Conservation (phyloP, 1,140 invertebrate species). For the Drosophila kepulauana region DNA sequence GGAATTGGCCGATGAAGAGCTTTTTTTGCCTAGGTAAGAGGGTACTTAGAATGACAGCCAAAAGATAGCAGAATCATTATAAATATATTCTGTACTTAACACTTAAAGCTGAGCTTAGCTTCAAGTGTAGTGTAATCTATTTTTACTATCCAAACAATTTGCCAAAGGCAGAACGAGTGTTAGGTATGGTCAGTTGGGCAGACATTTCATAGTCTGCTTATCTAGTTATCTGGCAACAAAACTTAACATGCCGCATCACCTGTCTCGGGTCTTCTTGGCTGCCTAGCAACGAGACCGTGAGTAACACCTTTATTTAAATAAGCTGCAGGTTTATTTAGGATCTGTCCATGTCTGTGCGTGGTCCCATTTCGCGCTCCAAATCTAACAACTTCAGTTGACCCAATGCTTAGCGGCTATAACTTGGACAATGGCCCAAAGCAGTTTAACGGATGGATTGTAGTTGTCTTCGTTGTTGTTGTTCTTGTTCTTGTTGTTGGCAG, state of each 20-base stretch:
- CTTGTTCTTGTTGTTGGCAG: not conserved
- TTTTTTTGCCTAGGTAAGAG: constrained; percentile 4
- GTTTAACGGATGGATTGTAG: constrained; percentile 68
- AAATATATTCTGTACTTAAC: not conserved
- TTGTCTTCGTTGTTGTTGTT: constrained; percentile 29
- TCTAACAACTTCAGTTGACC: constrained; percentile 67
- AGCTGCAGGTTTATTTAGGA: constrained; percentile 53
- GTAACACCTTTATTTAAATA: constrained; percentile 73
- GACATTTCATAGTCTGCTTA: constrained; percentile 22
- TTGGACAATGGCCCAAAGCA: constrained; percentile 81
- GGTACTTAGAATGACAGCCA: not conserved
- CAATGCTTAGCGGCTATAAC: constrained; percentile 79
- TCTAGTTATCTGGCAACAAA: constrained; percentile 18
- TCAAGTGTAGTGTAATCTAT: constrained; percentile 28
- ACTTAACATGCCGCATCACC: constrained; percentile 57
- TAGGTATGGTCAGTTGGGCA: not conserved
- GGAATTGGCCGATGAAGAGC: not conserved
- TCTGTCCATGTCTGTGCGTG: constrained; percentile 58
- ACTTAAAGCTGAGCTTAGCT: not conserved
- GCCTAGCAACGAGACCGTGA: constrained; percentile 20
- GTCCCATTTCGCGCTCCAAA: constrained; percentile 70
- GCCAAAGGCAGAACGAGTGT: constrained; percentile 42
- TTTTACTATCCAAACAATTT: constrained; percentile 55
- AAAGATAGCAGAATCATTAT: not conserved
- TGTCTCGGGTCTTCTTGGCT: constrained; percentile 20